Conservation (phyloP, 2,113 vertebrate genomes). For the Nothobranchius kuhntae region DNA sequence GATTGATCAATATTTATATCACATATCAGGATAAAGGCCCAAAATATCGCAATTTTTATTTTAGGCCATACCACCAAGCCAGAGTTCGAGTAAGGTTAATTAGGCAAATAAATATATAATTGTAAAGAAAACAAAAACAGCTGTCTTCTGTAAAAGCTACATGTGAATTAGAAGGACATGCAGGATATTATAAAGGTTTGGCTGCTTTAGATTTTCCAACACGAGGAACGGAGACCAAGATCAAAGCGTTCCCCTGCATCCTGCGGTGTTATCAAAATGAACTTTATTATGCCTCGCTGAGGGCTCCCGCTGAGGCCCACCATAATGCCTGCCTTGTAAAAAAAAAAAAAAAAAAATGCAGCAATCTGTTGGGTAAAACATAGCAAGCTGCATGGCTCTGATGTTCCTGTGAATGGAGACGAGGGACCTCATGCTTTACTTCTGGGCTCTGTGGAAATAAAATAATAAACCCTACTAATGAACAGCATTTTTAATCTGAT, state of each 20-base stretch:
- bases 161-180: conserved; percentile 6
- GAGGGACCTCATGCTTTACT: neutral
- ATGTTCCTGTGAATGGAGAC: conserved; percentile 22
- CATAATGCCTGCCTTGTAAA: conserved; percentile 52
- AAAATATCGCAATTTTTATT: too few species aligned
- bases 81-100: neutral
- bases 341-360: conserved; percentile 42
- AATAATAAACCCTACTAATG: conserved; percentile 2
- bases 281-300: conserved; percentile 64
- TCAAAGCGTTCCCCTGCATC: conserved; percentile 54
- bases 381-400: neutral
- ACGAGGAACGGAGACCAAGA: conserved; percentile 47
- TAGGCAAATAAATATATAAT: too few species aligned
- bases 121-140: too few species aligned
- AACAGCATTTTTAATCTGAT: conserved; percentile 44
- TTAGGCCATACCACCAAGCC: too few species aligned
- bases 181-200: conserved; percentile 26
- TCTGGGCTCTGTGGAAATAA: neutral
- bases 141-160: neutral
- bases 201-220: conserved; percentile 36
- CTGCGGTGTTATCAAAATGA: conserved; percentile 70
- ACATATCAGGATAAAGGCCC: too few species aligned
- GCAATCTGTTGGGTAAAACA: neutral
- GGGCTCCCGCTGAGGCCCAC: conserved; percentile 51
- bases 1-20: too few species aligned